These are phyloP conservation scores for Cisticola juncidis DNA, from an alignment of 2,113 vertebrate species.

Conservation along the genomic window DNA sequence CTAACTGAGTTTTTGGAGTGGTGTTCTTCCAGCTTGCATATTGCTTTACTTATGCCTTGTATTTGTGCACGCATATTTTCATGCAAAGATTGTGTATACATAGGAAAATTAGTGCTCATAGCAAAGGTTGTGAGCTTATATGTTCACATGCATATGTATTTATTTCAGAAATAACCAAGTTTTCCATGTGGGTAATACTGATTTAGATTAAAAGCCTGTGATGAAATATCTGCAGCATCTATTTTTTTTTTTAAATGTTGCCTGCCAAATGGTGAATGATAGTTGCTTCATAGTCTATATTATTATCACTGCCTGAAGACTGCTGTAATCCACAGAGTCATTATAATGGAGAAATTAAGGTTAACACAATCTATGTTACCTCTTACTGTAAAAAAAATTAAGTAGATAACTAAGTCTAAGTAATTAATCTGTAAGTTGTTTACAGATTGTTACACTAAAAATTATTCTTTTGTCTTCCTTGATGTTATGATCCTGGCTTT, in stretches of 20 bases:
- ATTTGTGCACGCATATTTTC: neutral
- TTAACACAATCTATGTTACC: neutral
- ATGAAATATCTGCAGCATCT: neutral
- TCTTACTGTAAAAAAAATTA: neutral
- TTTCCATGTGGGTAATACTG: neutral
- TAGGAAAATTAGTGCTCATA: neutral
- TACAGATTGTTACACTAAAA: neutral
- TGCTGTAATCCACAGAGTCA: neutral
- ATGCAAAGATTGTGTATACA: neutral
- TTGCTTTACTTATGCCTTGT: neutral
- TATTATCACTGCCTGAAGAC: neutral
- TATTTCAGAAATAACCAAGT: neutral
- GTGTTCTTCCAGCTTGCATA: neutral
- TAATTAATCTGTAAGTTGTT: neutral
- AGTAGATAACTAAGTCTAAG: neutral
- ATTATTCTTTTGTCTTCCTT: neutral
- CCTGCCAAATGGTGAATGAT: neutral
- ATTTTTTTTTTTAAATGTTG: neutral
- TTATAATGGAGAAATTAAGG: neutral
- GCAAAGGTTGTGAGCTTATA: neutral
- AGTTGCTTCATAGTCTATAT: neutral
- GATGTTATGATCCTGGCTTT: neutral
- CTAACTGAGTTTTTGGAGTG: neutral
- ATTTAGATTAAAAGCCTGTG: neutral
- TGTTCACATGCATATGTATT: neutral